Evolutionary conservation across 2,113 vertebrate species (phyloP), one percentile per base, ranked within the genome.

Genomic region (Genyomyrus donnyi): DNA sequence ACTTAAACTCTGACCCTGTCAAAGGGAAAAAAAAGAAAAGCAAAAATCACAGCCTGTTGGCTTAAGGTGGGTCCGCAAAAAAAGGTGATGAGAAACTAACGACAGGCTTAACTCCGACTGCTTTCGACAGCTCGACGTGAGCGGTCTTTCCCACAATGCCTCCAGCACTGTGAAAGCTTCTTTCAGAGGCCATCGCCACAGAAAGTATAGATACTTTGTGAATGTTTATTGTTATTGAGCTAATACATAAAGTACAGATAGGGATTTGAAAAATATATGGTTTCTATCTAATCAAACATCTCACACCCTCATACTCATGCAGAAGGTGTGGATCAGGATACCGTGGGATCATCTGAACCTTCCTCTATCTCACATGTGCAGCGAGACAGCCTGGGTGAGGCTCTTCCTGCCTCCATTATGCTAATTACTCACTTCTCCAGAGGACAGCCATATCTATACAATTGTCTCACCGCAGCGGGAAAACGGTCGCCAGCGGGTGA

Each of bases 331-430:
- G 31, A 35, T 21, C 0, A 42, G 91, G 48, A 89, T 89, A 92
- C 11, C 0, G 42, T 56, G 10, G 83, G 87, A 56, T 91, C 91
- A 91, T 85, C 85, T 91, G 85, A 92, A 93, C 91, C 91, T 93
- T 49, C 88, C 92, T 90, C 92, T 93, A 90, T 93, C 91, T 74
- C 89, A 93, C 91, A 93, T 93, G 92, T 93, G 91, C 90, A 49
- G 90, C 88, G 92, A 70, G 94, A 93, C 93, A 94, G 91, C 88
- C 93, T 94, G 94, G 95, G 95, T 90, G 95, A 95, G 94, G 96
- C 93, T 93, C 95, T 96, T 96, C 95, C 95, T 96, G 95, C 95
- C 95, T 96, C 92, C 95, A 94, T 92, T 85, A 91, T 91, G 93
- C 92, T 96, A 96, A 96, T 96, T 96, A 95, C 94, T 94, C 92